These are phyloP conservation scores for Pentamera pediparva DNA, from an alignment of 53 echinoderm and acorn worm genomes.

Conservation along the genomic window DNA sequence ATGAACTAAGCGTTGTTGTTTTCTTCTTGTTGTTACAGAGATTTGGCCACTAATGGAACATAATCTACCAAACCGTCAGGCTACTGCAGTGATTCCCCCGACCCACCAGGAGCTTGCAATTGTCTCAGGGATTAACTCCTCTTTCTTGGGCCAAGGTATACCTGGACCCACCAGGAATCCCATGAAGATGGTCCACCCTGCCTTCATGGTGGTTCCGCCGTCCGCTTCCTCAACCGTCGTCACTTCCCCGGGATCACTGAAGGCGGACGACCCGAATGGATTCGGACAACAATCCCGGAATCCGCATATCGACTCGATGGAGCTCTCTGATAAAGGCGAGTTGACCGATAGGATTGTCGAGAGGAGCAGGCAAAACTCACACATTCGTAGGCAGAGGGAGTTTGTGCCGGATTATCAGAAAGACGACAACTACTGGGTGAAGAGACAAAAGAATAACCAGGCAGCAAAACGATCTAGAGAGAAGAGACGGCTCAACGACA, in stretches of 20 bases:
- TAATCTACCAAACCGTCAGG: too few relatives aligned
- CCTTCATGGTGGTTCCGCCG: conserved; percentile 27
- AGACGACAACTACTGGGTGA: conserved; percentile 75
- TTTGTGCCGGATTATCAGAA: conserved; percentile 73
- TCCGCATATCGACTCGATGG: background rate
- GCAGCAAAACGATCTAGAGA: conserved; percentile 89
- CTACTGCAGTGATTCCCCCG: too few relatives aligned
- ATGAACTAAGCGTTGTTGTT: too few relatives aligned
- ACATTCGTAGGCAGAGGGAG: conserved; percentile 39
- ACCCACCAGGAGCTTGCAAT: too few relatives aligned
- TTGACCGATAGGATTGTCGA: background rate
- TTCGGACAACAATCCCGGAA: background rate
- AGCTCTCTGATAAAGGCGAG: background rate
- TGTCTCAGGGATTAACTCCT: too few relatives aligned
- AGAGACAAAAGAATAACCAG: conserved; percentile 79
- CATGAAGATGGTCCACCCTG: conserved; percentile 46
- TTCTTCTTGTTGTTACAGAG: too few relatives aligned
- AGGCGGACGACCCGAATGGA: too few relatives aligned
- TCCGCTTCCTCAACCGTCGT: background rate
- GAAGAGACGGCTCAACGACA: conserved; percentile 73
- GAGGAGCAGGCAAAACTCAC: background rate
- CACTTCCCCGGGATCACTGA: background rate
- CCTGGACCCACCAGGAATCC: background rate
- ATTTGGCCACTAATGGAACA: too few relatives aligned
- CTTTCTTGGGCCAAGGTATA: too few relatives aligned